Percentiles rank a stretch among this genome's conserved stretches.
phyloP scores from a whole-genome alignment of 1,140 invertebrate species.

The Stegodyphus dumicola region DNA sequence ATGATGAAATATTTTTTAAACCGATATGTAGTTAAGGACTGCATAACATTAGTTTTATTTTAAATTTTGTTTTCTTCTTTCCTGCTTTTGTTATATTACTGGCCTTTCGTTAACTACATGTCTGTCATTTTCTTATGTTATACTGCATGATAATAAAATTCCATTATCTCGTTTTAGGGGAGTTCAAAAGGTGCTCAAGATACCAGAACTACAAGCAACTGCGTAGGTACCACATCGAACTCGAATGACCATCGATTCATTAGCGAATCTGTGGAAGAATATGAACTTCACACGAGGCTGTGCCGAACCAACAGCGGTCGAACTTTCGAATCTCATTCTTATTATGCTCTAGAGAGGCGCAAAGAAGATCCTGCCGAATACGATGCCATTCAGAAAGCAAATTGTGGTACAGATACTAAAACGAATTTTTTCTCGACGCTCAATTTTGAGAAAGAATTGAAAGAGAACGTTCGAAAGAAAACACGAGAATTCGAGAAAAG shows the following conservation, averaged over 20 bases:
- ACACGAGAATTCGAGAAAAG: constrained; percentile 49
- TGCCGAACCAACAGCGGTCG: constrained; percentile 52
- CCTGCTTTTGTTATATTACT: too few relatives aligned
- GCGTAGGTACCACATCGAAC: not conserved
- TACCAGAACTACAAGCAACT: not conserved
- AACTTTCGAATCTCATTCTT: constrained; percentile 57
- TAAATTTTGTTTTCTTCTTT: too few relatives aligned
- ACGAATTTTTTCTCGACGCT: constrained; percentile 31
- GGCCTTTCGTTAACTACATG: too few relatives aligned
- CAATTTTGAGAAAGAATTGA: constrained; percentile 41
- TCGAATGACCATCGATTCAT: not conserved
- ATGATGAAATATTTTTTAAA: too few relatives aligned
- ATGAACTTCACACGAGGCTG: constrained; percentile 40
- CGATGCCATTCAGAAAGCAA: not conserved
- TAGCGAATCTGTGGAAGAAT: constrained; percentile 33
- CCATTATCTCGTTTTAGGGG: constrained; percentile 6
- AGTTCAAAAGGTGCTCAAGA: not conserved
- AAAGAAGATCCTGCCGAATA: constrained; percentile 29
- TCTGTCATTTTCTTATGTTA: not conserved
- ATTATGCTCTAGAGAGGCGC: constrained; percentile 50
- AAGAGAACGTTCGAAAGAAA: constrained; percentile 52
- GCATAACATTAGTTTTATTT: too few relatives aligned
- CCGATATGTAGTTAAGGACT: too few relatives aligned
- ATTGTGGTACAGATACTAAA: not conserved
- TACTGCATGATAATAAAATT: not conserved